Conservation (phyloP, 2,113 vertebrate genomes). For the Tupaia tana region DNA sequence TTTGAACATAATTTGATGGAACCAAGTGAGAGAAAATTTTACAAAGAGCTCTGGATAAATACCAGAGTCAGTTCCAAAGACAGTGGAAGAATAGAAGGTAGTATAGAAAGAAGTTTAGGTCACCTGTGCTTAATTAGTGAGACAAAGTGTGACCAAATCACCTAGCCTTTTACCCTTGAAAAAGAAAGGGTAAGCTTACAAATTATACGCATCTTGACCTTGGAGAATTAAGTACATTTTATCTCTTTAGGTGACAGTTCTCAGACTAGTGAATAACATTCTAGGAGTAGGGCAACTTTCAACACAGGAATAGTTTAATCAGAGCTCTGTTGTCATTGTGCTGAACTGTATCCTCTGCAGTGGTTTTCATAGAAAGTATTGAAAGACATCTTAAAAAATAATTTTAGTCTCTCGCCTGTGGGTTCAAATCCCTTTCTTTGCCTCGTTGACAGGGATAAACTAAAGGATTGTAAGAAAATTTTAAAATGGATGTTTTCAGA, state of each 20-base stretch:
- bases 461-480: not conserved
- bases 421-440: not conserved
- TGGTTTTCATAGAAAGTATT: not conserved
- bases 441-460: not conserved
- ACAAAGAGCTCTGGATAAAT: conserved; percentile 61
- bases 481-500: not conserved
- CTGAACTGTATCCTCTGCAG: not conserved
- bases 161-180: conserved; percentile 19
- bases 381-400: not conserved
- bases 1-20: conserved; percentile 68
- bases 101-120: not conserved
- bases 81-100: not conserved
- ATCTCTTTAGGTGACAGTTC: not conserved
- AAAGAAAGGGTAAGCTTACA: conserved; percentile 12
- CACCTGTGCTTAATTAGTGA: conserved; percentile 50
- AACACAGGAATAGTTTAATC: not conserved
- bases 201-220: not conserved
- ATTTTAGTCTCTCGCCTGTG: not conserved
- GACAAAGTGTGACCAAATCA: not conserved
- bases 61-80: conserved; percentile 22
- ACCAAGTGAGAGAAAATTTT: conserved; percentile 43
- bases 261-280: not conserved
- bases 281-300: not conserved
- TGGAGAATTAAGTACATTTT: not conserved
- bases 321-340: not conserved